Conservation (phyloP, 2,113 vertebrate genomes). For the Galeopterus variegatus region DNA sequence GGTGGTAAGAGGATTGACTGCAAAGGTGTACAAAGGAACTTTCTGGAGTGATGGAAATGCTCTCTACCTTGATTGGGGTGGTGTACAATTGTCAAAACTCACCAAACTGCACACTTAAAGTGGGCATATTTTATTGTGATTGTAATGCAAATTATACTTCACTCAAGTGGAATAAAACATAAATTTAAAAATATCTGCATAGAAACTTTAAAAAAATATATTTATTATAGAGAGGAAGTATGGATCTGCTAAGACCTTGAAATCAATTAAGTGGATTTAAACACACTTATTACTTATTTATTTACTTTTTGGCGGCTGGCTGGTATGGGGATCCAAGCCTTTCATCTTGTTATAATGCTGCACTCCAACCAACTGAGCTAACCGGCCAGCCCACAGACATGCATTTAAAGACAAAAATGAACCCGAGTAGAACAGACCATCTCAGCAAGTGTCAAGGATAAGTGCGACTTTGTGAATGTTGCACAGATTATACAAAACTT, state of each 20-base stretch:
- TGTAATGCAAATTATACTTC: constrained; percentile 22
- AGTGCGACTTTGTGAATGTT: neutral
- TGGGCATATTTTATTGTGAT: neutral
- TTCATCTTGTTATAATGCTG: too few species aligned
- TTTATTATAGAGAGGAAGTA: neutral
- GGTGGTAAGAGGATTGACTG: neutral
- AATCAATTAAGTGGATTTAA: neutral
- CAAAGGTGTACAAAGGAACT: neutral
- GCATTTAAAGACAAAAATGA: neutral
- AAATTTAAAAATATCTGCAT: constrained; percentile 29
- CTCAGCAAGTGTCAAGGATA: neutral
- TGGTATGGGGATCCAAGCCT: too few species aligned
- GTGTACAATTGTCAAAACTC: neutral
- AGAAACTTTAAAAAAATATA: neutral
- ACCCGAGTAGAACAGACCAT: neutral
- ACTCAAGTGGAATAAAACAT: constrained; percentile 14
- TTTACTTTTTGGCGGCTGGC: too few species aligned
- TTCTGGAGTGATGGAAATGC: neutral
- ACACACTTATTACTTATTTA: too few species aligned
- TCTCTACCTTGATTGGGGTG: neutral
- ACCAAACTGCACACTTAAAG: neutral
- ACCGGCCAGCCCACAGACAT: neutral
- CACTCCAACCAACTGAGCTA: too few species aligned
- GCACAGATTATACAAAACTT: neutral
- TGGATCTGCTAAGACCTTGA: neutral